Base-by-base conservation (phyloP, 1,140 invertebrate genomes). In the Calliopsis andreniformis region DNA sequence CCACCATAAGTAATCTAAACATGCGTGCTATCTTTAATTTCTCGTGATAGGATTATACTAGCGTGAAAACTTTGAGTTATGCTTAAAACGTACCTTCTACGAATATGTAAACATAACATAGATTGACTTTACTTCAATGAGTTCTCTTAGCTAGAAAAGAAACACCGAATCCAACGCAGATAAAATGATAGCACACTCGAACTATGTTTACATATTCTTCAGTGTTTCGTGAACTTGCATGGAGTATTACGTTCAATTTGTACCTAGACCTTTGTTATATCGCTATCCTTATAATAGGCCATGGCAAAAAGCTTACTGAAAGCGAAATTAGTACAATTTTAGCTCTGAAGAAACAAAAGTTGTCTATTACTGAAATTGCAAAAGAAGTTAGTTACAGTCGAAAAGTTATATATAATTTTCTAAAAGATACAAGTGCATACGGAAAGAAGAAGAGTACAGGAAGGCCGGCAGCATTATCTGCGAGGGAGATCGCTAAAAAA, bases 161-260 rank as follows among this genome's bases (percentile, higher is more conserved):
- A 61, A 25, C 20, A 43, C n/a, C n/a, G 39, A 59, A 59, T 59
- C 32, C 16, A n/a, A 39, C 32, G 55, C 55, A 58, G 30, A 58
- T n/a, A n/a, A n/a, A n/a, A n/a, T n/a, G n/a, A n/a, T n/a, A n/a
- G n/a, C n/a, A n/a, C n/a, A n/a, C n/a, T 43, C 3, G 59, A 61
- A 43, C 12, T 42, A 35, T 43, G 18, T 61, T 61, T 61, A 43
- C 23, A 61, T 61, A 42, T 61, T 62, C 23, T 6, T 45, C 39
- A 45, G 35, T 43, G 39, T 45, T 62, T 62, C 59, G 7, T 28
- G 23, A 62, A 5, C 23, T 45, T 61, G 10, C 39, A 61, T 20
- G 20, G 58, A 61, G 20, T 61, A 43, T 4, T 43, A 3, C 23
- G 39, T 61, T 16, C 39, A 61, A 43, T 23, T 43, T 25, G 20